Evolutionary conservation across 2,797 vertebrate genomes (phyloP).

Genomic region (Hybognathus amarus): DNA sequence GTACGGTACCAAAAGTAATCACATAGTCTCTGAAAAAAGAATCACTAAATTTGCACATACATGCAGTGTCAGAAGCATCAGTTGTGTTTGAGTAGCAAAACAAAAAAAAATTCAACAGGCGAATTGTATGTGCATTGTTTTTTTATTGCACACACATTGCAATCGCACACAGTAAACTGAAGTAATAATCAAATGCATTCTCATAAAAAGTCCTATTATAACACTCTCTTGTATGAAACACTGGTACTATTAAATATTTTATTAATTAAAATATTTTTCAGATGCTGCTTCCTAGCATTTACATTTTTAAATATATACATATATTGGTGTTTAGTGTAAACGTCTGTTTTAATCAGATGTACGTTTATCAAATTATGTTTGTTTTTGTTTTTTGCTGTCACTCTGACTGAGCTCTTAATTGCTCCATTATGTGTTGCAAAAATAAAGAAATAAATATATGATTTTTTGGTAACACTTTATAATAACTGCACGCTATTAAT

Average conservation of each 20-base stretch:
- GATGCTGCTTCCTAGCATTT: not conserved
- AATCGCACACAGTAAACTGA: not conserved
- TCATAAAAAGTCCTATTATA: not conserved
- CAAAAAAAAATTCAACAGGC: not conserved
- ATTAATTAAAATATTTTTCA: not conserved
- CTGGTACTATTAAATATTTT: not conserved
- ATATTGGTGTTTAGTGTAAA: not conserved
- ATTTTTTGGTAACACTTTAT: too few relatives aligned
- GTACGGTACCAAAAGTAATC: not conserved
- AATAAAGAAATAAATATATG: not conserved
- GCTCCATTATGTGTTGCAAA: not conserved
- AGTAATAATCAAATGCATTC: not conserved
- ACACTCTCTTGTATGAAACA: not conserved
- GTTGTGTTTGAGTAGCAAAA: not conserved
- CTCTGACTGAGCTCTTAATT: not conserved
- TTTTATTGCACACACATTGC: not conserved
- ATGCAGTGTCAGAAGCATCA: not conserved
- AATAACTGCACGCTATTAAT: too few relatives aligned
- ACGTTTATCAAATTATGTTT: not conserved
- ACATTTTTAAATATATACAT: not conserved
- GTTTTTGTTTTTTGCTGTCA: too few relatives aligned
- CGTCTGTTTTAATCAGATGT: not conserved
- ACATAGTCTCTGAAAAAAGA: not conserved
- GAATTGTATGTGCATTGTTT: not conserved
- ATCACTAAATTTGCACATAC: not conserved